These are phyloP conservation scores for Lemur catta DNA, from an alignment of 2,797 vertebrate genomes.

Conservation along the genomic window DNA sequence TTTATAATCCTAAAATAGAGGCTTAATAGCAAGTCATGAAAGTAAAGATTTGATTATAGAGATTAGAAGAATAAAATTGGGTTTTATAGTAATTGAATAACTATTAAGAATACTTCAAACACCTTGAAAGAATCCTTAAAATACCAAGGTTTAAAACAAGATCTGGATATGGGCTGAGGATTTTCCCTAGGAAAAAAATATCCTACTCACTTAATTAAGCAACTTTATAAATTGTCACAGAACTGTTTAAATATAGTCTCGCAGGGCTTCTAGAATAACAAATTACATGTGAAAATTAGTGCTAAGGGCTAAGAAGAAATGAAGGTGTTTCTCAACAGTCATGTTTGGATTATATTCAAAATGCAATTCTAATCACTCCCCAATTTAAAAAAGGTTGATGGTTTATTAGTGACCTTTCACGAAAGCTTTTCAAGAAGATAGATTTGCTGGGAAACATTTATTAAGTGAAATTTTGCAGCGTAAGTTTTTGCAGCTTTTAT, in stretches of 20 bases:
- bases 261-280: slow-evolving; percentile 52
- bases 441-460: slow-evolving; percentile 53
- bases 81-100: slow-evolving; percentile 65
- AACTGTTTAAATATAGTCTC: slow-evolving; percentile 65
- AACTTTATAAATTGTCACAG: slow-evolving; percentile 53
- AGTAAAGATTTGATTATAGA: slow-evolving; percentile 73
- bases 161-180: slow-evolving; percentile 48
- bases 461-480: slow-evolving; percentile 49
- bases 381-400: slow-evolving; percentile 45
- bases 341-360: slow-evolving; percentile 60
- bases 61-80: slow-evolving; percentile 69
- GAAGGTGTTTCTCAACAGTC: slow-evolving; percentile 50
- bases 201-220: slow-evolving; percentile 67
- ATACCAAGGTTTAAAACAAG: slow-evolving; percentile 66
- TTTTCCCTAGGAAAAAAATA: slow-evolving; percentile 48
- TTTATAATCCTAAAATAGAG: slow-evolving; percentile 61
- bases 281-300: slow-evolving; percentile 56
- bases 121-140: slow-evolving; percentile 65
- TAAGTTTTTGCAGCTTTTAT: slow-evolving; percentile 25
- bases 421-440: slow-evolving; percentile 62
- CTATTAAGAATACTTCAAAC: slow-evolving; percentile 72
- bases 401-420: slow-evolving; percentile 60
- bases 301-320: slow-evolving; percentile 57
- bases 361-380: slow-evolving; percentile 50
- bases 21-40: slow-evolving; percentile 60